Evolutionary conservation across 2,113 vertebrate species (phyloP), one percentile per base, ranked within the genome.

Genomic region (Glaucomys volans): DNA sequence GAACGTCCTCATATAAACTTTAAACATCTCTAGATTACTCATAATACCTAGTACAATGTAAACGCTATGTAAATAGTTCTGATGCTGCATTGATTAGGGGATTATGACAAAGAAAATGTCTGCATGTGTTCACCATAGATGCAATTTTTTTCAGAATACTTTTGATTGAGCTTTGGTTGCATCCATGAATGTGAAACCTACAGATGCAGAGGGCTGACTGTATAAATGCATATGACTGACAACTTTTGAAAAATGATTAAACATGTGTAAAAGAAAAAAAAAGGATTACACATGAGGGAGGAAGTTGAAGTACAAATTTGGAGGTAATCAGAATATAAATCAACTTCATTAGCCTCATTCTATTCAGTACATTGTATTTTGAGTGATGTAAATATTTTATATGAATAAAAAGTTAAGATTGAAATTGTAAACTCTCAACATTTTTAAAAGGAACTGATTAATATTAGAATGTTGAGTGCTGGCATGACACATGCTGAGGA

Each of bases 351-450:
- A 47, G 22, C 1, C 5, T 75, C 71, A 75, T 52, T 40, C 69
- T 83, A 2, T 32, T 71, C 3, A 35, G 17, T 80, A 54, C 17
- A 42, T 76, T n/a, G 64, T 14, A 44, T 84, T 91, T 44, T 74
- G 12, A 69, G 28, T n/a, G 32, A 54, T 66, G 16, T 42, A 90
- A 69, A 84, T 57, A 54, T 37, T 90, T 87, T 79, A 44, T 4
- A 54, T 62, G 83, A 76, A 37, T 42, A 37, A 37, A 84, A 87
- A 50, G 0, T 12, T 66, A 79, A 47, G 5, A 52, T n/a, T 22
- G 94, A 95, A 62, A 66, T 72, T 3, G 7, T 40, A 83, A 79
- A 69, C 10, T 10, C 50, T 94, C 77, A 87, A n/a, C 4, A 66
- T 66, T 92, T 20, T 83, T 32, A 88, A 76, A 87, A 18, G 87